These are phyloP conservation scores for Acanthisitta chloris DNA, from an alignment of 2,113 vertebrate genomes.

Conservation along the genomic window DNA sequence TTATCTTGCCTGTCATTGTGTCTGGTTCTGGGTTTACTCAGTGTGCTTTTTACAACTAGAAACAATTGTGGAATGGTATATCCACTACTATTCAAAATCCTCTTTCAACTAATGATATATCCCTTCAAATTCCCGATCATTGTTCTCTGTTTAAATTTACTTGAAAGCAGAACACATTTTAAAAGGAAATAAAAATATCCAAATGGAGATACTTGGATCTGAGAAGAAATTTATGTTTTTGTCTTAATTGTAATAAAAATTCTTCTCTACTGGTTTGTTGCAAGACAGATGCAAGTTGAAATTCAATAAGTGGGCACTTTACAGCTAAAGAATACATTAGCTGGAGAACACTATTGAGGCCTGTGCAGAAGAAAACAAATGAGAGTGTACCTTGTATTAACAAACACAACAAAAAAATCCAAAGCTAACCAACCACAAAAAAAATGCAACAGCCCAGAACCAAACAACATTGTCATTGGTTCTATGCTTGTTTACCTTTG, in stretches of 20 bases:
- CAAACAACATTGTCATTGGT: neutral
- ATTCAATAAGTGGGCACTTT: neutral
- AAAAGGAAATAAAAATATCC: neutral
- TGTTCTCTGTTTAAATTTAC: neutral
- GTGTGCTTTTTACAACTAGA: neutral
- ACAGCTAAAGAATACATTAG: neutral
- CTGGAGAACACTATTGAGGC: neutral
- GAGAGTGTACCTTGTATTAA: neutral
- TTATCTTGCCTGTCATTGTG: neutral
- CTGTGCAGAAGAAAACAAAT: neutral
- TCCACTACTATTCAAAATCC: neutral
- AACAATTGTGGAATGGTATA: neutral
- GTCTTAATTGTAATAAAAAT: neutral
- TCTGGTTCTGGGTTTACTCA: neutral
- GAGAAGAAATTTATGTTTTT: neutral
- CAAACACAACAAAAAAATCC: neutral
- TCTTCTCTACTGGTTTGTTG: neutral
- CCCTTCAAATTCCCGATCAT: neutral
- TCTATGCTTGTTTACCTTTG: neutral
- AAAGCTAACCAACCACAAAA: neutral
- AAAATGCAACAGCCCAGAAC: neutral
- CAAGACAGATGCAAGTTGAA: neutral
- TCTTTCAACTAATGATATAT: neutral
- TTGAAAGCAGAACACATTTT: neutral
- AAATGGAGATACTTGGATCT: neutral